A percentile compares a stretch with the other conserved stretches of the same genome.
Evolutionary conservation across 2,113 vertebrate species (phyloP).

Genomic region (Cinclus mexicanus): DNA sequence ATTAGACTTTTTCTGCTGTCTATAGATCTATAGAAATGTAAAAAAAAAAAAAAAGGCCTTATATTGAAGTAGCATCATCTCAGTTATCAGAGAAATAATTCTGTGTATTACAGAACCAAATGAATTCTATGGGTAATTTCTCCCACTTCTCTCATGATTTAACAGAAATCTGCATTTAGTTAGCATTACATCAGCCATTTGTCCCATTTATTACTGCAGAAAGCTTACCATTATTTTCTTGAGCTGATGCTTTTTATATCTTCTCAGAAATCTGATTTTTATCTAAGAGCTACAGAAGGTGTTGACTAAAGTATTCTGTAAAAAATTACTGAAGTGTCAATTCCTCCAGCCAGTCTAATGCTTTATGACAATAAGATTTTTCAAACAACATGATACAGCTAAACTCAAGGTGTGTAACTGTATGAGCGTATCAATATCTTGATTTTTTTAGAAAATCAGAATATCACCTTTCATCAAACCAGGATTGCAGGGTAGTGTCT

Average conservation of each 20-base stretch:
- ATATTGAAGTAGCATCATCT: not conserved
- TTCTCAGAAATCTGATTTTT: slow-evolving; percentile 12
- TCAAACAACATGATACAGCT: not conserved
- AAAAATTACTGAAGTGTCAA: not conserved
- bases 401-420: not conserved
- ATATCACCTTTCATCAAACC: not conserved
- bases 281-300: not conserved
- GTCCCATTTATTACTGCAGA: not conserved
- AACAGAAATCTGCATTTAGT: not conserved
- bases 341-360: not conserved
- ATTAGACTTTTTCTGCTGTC: not conserved
- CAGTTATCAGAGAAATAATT: not conserved
- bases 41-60: not conserved
- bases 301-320: not conserved
- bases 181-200: not conserved
- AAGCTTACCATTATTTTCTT: not conserved
- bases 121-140: not conserved
- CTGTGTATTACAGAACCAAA: not conserved
- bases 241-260: not conserved
- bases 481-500: not conserved
- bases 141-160: not conserved
- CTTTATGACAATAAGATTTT: not conserved
- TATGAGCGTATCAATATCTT: not conserved
- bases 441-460: not conserved
- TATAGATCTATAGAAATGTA: not conserved